Conservation (phyloP, 2,113 vertebrate genomes). For the Amphiprion ocellaris region DNA sequence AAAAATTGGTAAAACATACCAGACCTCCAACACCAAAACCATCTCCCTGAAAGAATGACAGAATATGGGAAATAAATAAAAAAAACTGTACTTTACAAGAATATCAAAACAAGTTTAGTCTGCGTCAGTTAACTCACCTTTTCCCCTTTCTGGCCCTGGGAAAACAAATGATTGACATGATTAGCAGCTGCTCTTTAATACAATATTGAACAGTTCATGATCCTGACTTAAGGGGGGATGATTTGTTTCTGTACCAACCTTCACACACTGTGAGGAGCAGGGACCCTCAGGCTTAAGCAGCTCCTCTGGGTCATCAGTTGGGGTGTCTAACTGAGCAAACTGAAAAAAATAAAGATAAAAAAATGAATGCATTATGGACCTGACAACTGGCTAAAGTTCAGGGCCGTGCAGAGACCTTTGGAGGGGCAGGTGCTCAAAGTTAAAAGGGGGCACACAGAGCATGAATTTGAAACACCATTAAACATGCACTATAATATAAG, state of each 20-base stretch:
- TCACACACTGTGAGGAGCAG: conserved; percentile 79
- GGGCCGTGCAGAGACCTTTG: no score
- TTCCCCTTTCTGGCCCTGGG: conserved; percentile 88
- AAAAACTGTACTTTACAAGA: not conserved
- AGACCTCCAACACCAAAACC: conserved; percentile 79
- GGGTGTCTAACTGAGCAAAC: conserved; percentile 80
- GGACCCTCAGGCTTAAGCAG: conserved; percentile 80
- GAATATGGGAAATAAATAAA: not conserved
- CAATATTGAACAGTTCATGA: not conserved
- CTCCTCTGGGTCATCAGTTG: conserved; percentile 78
- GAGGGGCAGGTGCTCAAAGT: no score
- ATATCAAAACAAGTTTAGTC: not conserved
- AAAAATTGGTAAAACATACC: conserved; percentile 71
- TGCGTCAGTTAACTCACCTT: conserved; percentile 73
- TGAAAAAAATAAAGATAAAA: conserved; percentile 22
- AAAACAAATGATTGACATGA: conserved; percentile 35
- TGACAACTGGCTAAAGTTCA: not conserved
- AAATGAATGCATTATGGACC: not conserved
- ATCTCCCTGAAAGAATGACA: conserved; percentile 58
- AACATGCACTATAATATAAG: no score
- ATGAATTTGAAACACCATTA: no score
- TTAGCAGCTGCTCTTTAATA: conserved; percentile 6
- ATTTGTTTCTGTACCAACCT: conserved; percentile 66
- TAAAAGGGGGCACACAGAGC: no score
- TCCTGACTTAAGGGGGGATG: not conserved